A percentile compares a stretch with the other conserved stretches of the same genome.
These are phyloP conservation scores for Serripes groenlandicus DNA, from an alignment of 2,888 invertebrate genomes.

Conservation along the genomic window DNA sequence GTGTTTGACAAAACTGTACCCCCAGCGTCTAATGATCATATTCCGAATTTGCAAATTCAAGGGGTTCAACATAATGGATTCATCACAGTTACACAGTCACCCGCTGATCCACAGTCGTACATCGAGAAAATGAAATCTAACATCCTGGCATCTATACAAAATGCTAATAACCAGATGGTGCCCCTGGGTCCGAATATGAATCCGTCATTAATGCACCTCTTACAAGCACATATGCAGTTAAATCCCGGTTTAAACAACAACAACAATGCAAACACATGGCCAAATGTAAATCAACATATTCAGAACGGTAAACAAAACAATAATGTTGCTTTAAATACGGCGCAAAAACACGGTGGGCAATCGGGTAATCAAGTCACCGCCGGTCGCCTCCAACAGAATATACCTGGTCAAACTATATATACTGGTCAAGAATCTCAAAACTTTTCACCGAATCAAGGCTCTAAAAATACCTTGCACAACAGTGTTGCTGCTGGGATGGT, in stretches of 20 bases:
- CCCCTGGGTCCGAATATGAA: too few species aligned
- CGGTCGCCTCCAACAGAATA: neutral
- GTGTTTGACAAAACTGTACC: constrained; percentile 9
- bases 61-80: neutral
- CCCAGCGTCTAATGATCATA: neutral
- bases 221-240: too few species aligned
- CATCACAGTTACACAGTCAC: neutral
- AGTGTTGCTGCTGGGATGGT: too few species aligned
- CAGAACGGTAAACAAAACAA: too few species aligned
- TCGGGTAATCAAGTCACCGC: neutral
- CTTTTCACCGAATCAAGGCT: too few species aligned
- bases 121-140: neutral
- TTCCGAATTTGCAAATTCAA: neutral
- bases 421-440: neutral
- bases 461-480: too few species aligned
- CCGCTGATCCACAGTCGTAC: neutral
- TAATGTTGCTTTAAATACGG: too few species aligned
- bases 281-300: too few species aligned
- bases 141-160: neutral
- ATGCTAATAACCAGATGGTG: constrained; percentile 4
- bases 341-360: too few species aligned
- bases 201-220: too few species aligned
- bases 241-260: too few species aligned
- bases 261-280: too few species aligned
- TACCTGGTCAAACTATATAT: neutral